Evolutionary conservation across 2,888 invertebrate genomes (phyloP), one percentile per base, ranked within the genome.

Genomic region (Apomyelois bistriatella): DNA sequence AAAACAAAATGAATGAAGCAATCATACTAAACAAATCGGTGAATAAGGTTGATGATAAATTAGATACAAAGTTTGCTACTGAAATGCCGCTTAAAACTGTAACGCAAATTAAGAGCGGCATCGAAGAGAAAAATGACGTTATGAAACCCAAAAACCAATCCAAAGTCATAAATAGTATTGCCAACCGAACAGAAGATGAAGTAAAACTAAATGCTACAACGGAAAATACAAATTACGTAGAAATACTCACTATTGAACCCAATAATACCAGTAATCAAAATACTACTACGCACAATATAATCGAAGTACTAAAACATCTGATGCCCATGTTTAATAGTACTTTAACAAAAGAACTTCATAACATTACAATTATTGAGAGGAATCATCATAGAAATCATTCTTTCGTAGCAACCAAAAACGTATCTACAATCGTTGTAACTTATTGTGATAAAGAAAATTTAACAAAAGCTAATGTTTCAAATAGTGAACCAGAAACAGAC

Each of bases 271-370:
- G 64, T 10, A 61, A 54, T 13, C 75, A 66, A 41, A 80, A 82
- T 48, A 73, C 74, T 1, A 64, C 86, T 8, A 74, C 85, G 0
- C 74, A 81, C 30, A 83, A 82, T 13, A 85, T 90, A 42, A 68
- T 90, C 12, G 89, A 89, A 60, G 81, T 86, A 0, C 57, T 90
- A n/a, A 89, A 85, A 64, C 84, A 87, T 61, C 60, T 90, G 1
- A 88, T 89, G 85, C 88, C 90, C 1, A 72, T 82, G 62, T 79
- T 89, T n/a, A 89, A 90, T 50, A 78, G 73, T 43, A 82, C 83
- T 0, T 58, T 76, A n/a, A 77, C 76, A 2, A 87, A 89, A 68
- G 82, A 85, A 61, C 64, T 89, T 1, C 89, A 88, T 46, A 89
- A 89, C 43, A 82, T 90, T 28, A 90, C 89, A 1, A 80, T 90